Evolutionary conservation across 2,888 invertebrate species (phyloP).

Genomic region (Orthosia cruda): DNA sequence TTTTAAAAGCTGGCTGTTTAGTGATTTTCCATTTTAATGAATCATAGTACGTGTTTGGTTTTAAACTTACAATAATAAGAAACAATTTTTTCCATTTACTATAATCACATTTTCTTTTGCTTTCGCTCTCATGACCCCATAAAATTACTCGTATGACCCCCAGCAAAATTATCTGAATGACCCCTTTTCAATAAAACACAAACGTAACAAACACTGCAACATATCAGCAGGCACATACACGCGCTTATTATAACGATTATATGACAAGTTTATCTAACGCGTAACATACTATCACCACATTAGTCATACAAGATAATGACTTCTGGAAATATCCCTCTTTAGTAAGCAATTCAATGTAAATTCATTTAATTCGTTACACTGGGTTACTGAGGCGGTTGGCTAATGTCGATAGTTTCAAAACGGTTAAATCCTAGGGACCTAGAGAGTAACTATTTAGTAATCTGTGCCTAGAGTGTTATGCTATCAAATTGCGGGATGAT

Average conservation of each 20-base stretch:
- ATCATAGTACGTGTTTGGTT: constrained; percentile 25
- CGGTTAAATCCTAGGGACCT: not conserved
- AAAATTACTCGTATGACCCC: not conserved
- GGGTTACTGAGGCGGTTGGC: constrained; percentile 57
- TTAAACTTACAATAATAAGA: not conserved
- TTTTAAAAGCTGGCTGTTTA: constrained; percentile 54
- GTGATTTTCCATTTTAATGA: constrained; percentile 65
- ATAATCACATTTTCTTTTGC: not conserved
- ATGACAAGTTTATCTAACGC: constrained; percentile 57
- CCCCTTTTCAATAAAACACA: constrained; percentile 2
- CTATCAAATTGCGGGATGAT: not conserved
- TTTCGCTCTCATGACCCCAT: not conserved
- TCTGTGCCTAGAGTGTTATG: not conserved
- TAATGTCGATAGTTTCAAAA: constrained; percentile 27
- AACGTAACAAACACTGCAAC: not conserved
- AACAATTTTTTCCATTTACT: not conserved
- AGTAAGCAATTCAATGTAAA: constrained; percentile 65
- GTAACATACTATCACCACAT: constrained; percentile 39
- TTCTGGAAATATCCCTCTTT: constrained; percentile 61
- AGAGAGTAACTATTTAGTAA: too few relatives aligned
- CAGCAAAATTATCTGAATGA: not conserved
- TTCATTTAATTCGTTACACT: constrained; percentile 59
- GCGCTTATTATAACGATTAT: constrained; percentile 42
- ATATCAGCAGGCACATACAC: constrained; percentile 39
- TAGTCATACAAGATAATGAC: constrained; percentile 56